Evolutionary conservation across 2,113 vertebrate species (phyloP).

Genomic region (Rynchops niger): DNA sequence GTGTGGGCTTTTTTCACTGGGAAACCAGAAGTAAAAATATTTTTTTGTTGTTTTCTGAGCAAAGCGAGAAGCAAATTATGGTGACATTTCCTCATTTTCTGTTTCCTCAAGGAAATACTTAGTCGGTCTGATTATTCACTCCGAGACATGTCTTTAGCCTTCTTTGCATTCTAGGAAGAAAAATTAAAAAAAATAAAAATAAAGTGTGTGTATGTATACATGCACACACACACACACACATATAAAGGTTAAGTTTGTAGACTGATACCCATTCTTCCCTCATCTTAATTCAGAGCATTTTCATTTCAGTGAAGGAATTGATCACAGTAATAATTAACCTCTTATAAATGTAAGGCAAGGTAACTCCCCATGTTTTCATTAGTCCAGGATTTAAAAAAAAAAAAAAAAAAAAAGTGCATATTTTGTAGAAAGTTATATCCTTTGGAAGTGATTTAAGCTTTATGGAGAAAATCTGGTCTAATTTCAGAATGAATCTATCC

Average conservation of each 20-base stretch:
- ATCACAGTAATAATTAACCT: neutral
- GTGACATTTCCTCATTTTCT: constrained; percentile 21
- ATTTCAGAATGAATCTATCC: neutral
- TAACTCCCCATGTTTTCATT: neutral
- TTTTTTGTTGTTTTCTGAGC: neutral
- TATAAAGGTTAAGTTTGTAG: neutral
- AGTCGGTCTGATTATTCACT: constrained; percentile 25
- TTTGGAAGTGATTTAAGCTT: neutral
- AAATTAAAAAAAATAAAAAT: neutral
- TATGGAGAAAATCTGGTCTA: neutral
- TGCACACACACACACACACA: rapidly evolving
- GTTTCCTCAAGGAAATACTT: constrained; percentile 25
- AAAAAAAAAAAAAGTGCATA: neutral
- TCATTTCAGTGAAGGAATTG: neutral
- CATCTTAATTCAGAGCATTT: neutral
- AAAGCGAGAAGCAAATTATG: neutral
- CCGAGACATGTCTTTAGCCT: neutral
- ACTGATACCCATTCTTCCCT: neutral
- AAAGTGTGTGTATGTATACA: rapidly evolving
- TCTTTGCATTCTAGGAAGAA: constrained; percentile 44
- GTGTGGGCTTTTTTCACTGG: neutral
- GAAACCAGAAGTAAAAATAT: neutral
- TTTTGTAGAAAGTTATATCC: neutral
- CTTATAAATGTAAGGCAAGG: neutral
- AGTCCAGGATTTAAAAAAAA: neutral